Conservation (phyloP, 2,113 vertebrate species). For the Xyliphius kryptos region DNA sequence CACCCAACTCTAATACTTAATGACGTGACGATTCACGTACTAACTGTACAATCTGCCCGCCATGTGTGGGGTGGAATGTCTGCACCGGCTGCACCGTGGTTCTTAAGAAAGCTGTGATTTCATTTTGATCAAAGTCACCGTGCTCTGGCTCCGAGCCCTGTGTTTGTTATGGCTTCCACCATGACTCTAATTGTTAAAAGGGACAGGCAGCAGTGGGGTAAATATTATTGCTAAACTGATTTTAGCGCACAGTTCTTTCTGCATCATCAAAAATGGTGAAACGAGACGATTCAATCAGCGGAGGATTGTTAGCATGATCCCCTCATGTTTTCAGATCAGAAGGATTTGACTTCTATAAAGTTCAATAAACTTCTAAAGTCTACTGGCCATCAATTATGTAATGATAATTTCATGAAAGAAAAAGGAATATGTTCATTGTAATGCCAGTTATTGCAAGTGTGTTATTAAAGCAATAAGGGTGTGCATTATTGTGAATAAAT, state of each 20-base stretch:
- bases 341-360: too few relatives aligned
- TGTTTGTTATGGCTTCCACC: slow-evolving; percentile 56
- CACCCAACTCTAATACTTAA: slow-evolving; percentile 1
- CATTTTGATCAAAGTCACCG: slow-evolving; percentile 52
- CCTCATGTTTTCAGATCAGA: too few relatives aligned
- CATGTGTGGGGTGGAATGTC: slow-evolving; percentile 49
- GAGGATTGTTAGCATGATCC: neutral
- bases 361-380: too few relatives aligned
- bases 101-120: slow-evolving; percentile 54
- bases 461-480: too few relatives aligned
- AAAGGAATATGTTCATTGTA: too few relatives aligned
- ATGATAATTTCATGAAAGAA: too few relatives aligned
- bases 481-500: too few relatives aligned
- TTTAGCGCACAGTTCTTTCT: slow-evolving; percentile 42
- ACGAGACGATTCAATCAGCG: slow-evolving; percentile 26
- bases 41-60: slow-evolving; percentile 47
- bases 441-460: too few relatives aligned
- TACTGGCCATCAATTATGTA: too few relatives aligned
- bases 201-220: slow-evolving; percentile 41
- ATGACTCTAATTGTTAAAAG: slow-evolving; percentile 47
- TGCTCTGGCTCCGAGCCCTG: slow-evolving; percentile 23
- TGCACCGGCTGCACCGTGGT: slow-evolving; percentile 44
- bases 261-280: slow-evolving; percentile 41
- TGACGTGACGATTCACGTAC: slow-evolving; percentile 9
- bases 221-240: slow-evolving; percentile 55